Evolutionary conservation across 2,113 vertebrate species (phyloP).

Genomic region (Paramormyrops kingsleyae): DNA sequence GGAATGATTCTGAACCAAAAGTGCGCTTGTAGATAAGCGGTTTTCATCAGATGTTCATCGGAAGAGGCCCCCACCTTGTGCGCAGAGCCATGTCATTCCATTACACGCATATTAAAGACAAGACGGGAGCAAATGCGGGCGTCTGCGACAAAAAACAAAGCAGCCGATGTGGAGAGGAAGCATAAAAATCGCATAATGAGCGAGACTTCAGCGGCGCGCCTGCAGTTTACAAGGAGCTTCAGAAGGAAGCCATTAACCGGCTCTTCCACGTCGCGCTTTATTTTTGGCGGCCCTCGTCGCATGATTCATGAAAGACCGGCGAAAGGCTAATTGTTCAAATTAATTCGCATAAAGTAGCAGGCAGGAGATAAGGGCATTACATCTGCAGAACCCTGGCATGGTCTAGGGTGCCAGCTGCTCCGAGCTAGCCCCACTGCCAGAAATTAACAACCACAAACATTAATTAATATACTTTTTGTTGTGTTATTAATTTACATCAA

Average conservation of each 20-base stretch:
- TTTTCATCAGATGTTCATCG: background rate
- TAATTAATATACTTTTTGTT: constrained; percentile 94
- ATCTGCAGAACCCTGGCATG: constrained; percentile 93
- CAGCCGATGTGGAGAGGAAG: constrained; percentile 18
- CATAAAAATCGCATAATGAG: constrained; percentile 20
- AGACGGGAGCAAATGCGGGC: constrained; percentile 19
- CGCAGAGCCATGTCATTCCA: constrained; percentile 3
- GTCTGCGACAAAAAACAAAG: constrained; percentile 4
- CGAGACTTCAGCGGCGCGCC: constrained; percentile 12
- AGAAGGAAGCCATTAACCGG: constrained; percentile 63
- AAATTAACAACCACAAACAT: constrained; percentile 96
- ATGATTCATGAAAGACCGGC: constrained; percentile 92
- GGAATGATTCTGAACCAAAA: background rate
- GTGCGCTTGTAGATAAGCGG: background rate
- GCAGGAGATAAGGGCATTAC: constrained; percentile 99
- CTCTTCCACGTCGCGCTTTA: constrained; percentile 68
- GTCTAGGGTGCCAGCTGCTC: constrained; percentile 87
- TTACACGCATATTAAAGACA: constrained; percentile 13
- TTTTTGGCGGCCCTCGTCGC: constrained; percentile 79
- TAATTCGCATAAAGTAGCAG: constrained; percentile 97
- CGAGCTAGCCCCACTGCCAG: constrained; percentile 80
- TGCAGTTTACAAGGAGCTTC: constrained; percentile 46
- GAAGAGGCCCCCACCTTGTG: background rate
- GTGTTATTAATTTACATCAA: constrained; percentile 88
- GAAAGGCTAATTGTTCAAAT: constrained; percentile 98